Evolutionary conservation across 2,888 invertebrate species (phyloP).

Genomic region (Tuberolachnus salignus): DNA sequence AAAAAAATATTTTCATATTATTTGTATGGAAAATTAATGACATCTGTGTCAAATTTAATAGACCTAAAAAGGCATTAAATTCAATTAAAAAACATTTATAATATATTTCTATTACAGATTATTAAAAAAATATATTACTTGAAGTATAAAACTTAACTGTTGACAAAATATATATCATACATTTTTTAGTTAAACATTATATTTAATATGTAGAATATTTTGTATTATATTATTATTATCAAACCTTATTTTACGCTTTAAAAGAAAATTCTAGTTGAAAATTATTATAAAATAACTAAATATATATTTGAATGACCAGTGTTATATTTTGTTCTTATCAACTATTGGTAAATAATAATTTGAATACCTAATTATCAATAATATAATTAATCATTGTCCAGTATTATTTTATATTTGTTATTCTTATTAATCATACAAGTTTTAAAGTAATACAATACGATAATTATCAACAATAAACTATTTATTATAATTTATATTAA

Average conservation of each 20-base stretch:
- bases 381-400: no score
- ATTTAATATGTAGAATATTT: conserved; percentile 16
- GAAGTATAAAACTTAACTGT: neutral
- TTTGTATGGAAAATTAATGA: no score
- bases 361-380: no score
- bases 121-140: neutral
- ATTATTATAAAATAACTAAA: conserved; percentile 16
- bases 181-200: neutral
- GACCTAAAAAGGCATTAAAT: no score
- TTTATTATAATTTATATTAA: no score
- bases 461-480: neutral
- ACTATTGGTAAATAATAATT: neutral
- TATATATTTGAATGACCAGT: conserved; percentile 17
- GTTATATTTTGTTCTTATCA: neutral
- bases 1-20: neutral
- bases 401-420: no score
- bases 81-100: no score
- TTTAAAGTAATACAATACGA: neutral
- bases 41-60: no score
- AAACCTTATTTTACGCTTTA: neutral
- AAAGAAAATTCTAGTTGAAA: conserved; percentile 2
- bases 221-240: conserved; percentile 21
- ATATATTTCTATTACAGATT: no score
- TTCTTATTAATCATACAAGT: neutral
- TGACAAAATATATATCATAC: conserved; percentile 3